Conservation (phyloP, 2,113 vertebrate species). For the Rhinoderma darwinii region DNA sequence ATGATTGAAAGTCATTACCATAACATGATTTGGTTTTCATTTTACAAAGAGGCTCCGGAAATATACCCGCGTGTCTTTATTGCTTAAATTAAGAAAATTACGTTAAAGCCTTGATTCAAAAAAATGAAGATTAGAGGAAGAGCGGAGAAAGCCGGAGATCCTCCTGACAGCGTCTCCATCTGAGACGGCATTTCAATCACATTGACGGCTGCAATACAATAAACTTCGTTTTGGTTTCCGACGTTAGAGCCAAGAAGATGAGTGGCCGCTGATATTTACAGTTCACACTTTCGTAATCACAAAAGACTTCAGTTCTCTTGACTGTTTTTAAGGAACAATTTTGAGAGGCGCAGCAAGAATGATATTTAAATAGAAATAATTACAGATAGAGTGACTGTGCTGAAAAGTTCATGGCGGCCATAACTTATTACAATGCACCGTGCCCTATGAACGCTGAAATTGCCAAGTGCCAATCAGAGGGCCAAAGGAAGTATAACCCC, state of each 20-base stretch:
- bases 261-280: constrained; percentile 62
- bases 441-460: background rate
- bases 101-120: constrained; percentile 60
- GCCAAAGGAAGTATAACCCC: background rate
- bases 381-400: background rate
- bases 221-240: constrained; percentile 62
- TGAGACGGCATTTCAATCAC: constrained; percentile 64
- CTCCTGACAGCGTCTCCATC: constrained; percentile 63
- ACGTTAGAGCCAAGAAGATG: constrained; percentile 46
- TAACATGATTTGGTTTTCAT: constrained; percentile 40
- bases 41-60: constrained; percentile 33
- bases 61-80: constrained; percentile 36
- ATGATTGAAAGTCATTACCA: constrained; percentile 48
- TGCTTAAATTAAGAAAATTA: constrained; percentile 57
- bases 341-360: constrained; percentile 63
- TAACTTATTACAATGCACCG: background rate
- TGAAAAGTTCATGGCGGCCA: background rate
- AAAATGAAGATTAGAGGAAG: constrained; percentile 59
- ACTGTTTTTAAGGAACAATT: constrained; percentile 56
- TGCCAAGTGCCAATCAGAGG: background rate
- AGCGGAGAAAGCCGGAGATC: constrained; percentile 44
- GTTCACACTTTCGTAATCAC: constrained; percentile 58
- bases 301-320: constrained; percentile 57
- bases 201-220: constrained; percentile 65
- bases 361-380: constrained; percentile 41